Evolutionary conservation across 2,113 vertebrate species (phyloP).

Genomic region (Chrysemys picta): DNA sequence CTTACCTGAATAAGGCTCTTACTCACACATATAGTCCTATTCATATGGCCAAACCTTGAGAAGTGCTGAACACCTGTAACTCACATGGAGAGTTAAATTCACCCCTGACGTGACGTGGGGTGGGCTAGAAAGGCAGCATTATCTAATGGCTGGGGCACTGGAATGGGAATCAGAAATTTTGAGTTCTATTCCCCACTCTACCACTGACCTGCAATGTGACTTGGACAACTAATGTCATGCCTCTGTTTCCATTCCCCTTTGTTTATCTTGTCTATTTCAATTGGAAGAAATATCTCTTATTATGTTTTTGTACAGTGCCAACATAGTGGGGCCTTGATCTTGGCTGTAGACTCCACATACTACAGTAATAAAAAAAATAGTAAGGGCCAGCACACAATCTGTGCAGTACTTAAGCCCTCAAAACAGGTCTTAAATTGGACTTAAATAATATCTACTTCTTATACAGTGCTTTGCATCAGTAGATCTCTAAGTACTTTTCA

Average conservation of each 20-base stretch:
- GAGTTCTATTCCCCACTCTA: background rate
- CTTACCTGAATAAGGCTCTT: background rate
- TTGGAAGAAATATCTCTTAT: background rate
- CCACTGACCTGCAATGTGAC: background rate
- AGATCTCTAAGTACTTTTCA: constrained; percentile 24
- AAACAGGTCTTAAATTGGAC: background rate
- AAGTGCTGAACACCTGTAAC: background rate
- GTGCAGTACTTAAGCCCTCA: constrained; percentile 8
- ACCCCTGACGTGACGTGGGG: background rate
- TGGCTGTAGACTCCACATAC: background rate
- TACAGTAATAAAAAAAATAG: constrained; percentile 4
- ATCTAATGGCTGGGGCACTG: background rate
- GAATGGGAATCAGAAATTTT: background rate
- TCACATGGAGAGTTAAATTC: accelerated
- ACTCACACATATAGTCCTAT: background rate
- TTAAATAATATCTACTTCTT: background rate
- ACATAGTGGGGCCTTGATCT: background rate
- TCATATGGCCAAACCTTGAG: background rate
- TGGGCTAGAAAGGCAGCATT: background rate
- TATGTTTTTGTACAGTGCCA: background rate
- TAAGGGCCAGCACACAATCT: background rate
- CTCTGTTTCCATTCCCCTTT: background rate
- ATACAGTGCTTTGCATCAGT: background rate
- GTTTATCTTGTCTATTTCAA: background rate
- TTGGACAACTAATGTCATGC: background rate